A percentile compares a stretch with the other conserved stretches of the same genome.
Evolutionary conservation across 2,797 vertebrate genomes (phyloP).

Genomic region (Neomorphus geoffroyi): DNA sequence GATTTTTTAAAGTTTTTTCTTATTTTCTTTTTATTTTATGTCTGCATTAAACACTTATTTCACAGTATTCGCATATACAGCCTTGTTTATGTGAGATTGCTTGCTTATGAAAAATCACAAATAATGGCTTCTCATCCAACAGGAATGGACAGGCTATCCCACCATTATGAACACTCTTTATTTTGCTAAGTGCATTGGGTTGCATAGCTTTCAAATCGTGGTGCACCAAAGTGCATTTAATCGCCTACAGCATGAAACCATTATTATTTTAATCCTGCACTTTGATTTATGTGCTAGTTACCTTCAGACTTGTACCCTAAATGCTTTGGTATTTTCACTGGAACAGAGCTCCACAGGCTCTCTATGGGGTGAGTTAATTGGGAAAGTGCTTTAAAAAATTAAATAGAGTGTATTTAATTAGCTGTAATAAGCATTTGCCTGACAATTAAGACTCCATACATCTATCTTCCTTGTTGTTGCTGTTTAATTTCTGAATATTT

Average conservation of each 20-base stretch:
- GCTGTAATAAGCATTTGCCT: slow-evolving; percentile 16
- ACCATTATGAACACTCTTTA: slow-evolving; percentile 17
- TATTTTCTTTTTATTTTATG: slow-evolving; percentile 44
- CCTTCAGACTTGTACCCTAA: slow-evolving; percentile 39
- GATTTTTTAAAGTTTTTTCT: slow-evolving; percentile 54
- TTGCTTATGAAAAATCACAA: slow-evolving; percentile 50
- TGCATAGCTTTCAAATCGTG: slow-evolving; percentile 45
- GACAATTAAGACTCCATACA: not conserved
- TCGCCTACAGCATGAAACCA: slow-evolving; percentile 57
- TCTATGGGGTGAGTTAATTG: slow-evolving; percentile 54
- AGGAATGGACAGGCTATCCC: slow-evolving; percentile 51
- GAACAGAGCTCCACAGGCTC: slow-evolving; percentile 46
- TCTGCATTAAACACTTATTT: slow-evolving; percentile 54
- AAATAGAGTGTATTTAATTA: slow-evolving; percentile 17
- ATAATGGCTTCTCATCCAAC: slow-evolving; percentile 58
- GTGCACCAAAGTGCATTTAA: slow-evolving; percentile 44
- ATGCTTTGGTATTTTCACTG: slow-evolving; percentile 51
- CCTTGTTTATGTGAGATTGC: slow-evolving; percentile 56
- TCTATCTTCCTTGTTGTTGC: slow-evolving; percentile 1
- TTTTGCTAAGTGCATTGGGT: slow-evolving; percentile 34
- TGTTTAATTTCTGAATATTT: slow-evolving; percentile 40
- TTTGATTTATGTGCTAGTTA: slow-evolving; percentile 50
- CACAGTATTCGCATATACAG: slow-evolving; percentile 8
- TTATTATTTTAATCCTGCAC: slow-evolving; percentile 47
- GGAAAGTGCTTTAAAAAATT: slow-evolving; percentile 30